Evolutionary conservation across 1,140 invertebrate species (phyloP).

Genomic region (Ditylenchus dipsaci): DNA sequence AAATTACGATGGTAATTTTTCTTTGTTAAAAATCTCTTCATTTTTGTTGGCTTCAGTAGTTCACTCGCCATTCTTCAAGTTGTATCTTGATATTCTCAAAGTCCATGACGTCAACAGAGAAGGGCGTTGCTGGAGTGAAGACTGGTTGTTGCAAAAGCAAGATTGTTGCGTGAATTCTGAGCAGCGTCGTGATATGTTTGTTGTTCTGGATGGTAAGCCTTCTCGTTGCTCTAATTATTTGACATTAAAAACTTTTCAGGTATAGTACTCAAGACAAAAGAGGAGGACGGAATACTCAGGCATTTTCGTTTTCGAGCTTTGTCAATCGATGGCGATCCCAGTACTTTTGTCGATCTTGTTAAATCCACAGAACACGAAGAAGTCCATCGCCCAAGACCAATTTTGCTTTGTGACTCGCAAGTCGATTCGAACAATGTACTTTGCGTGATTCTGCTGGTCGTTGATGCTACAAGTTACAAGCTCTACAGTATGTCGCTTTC

Average conservation of each 20-base stretch:
- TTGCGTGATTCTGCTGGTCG: too few relatives aligned
- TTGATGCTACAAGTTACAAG: too few relatives aligned
- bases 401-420: background rate
- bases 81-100: background rate
- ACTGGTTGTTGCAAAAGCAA: background rate
- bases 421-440: background rate
- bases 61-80: background rate
- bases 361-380: background rate
- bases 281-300: background rate
- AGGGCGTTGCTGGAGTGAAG: background rate
- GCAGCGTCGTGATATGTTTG: background rate
- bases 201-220: background rate
- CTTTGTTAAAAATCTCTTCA: background rate
- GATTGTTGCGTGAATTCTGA: background rate
- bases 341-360: background rate
- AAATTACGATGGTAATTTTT: slow-evolving; percentile 2
- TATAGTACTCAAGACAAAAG: too few relatives aligned
- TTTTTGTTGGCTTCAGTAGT: background rate
- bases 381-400: background rate
- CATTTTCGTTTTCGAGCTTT: background rate
- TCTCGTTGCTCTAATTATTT: background rate
- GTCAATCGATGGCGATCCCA: background rate
- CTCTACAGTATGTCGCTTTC: too few relatives aligned
- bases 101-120: background rate
- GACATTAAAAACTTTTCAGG: too few relatives aligned